phyloP scores from a whole-genome alignment of 2,797 vertebrate genomes.

The Gephyroberyx darwinii region DNA sequence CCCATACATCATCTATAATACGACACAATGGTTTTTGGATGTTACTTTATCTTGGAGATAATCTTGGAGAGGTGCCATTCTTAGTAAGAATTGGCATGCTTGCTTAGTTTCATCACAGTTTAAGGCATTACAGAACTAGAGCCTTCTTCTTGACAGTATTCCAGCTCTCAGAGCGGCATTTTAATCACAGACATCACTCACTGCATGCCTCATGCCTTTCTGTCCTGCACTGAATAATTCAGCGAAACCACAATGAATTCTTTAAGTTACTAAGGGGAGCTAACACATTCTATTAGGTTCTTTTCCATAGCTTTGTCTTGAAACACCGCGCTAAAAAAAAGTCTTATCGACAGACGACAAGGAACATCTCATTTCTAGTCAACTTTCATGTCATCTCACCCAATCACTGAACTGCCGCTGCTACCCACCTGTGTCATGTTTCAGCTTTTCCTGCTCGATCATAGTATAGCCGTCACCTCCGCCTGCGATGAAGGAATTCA shows the following conservation, averaged over 20 bases:
- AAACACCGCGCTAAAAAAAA: no score
- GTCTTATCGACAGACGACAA: no score
- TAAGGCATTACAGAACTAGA: neutral
- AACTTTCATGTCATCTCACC: neutral
- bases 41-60: no score
- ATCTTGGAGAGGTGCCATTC: no score
- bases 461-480: slow-evolving; percentile 89
- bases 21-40: no score
- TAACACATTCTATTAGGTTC: no score
- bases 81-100: no score
- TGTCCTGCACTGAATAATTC: neutral
- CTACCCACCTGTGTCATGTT: slow-evolving; percentile 86
- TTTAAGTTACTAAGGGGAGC: no score
- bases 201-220: neutral
- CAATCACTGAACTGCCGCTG: neutral
- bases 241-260: neutral
- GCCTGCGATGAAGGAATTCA: slow-evolving; percentile 82
- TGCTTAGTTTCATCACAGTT: neutral
- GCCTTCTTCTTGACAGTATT: neutral
- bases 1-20: no score
- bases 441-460: slow-evolving; percentile 84
- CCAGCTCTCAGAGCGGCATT: neutral
- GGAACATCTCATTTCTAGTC: neutral
- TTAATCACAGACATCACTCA: neutral
- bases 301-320: no score